These are phyloP conservation scores for Zaprionus bogoriensis DNA, from an alignment of 2,888 invertebrate genomes.

Conservation along the genomic window DNA sequence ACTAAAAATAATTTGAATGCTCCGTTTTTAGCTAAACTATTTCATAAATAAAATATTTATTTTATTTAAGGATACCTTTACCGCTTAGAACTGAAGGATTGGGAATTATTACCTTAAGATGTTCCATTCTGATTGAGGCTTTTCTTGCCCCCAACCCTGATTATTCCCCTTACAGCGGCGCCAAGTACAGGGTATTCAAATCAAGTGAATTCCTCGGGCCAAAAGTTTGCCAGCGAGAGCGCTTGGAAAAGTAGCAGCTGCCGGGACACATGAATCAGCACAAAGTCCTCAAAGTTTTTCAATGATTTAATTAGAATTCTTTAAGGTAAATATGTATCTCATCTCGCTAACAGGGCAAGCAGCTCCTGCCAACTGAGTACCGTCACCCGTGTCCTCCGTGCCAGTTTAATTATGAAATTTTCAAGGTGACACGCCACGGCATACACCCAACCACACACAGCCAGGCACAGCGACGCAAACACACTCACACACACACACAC, in stretches of 20 bases:
- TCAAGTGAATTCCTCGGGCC: slow-evolving; percentile 64
- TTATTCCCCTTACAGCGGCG: too few relatives aligned
- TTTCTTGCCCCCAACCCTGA: not conserved
- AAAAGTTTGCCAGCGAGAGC: slow-evolving; percentile 35
- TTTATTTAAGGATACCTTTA: too few relatives aligned
- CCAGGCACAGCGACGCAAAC: too few relatives aligned
- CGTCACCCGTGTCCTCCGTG: slow-evolving; percentile 1
- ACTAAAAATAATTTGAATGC: not conserved
- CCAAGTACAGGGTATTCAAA: slow-evolving; percentile 56
- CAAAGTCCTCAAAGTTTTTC: slow-evolving; percentile 73
- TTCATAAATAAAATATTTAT: too few relatives aligned
- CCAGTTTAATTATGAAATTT: slow-evolving; percentile 74
- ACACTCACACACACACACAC: slow-evolving; percentile 4
- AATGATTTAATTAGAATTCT: slow-evolving; percentile 77
- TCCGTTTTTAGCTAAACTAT: too few relatives aligned
- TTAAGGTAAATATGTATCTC: slow-evolving; percentile 60
- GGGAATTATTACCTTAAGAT: too few relatives aligned
- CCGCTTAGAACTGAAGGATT: too few relatives aligned
- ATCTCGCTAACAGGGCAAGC: not conserved
- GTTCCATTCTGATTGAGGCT: too few relatives aligned
- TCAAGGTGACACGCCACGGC: slow-evolving; percentile 58
- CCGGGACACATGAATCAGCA: slow-evolving; percentile 73
- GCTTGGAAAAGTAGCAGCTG: slow-evolving; percentile 67
- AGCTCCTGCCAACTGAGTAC: slow-evolving; percentile 26
- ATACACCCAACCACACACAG: not conserved